These are phyloP conservation scores for Donacobius atricapilla DNA, from an alignment of 2,113 vertebrate species.

Conservation along the genomic window DNA sequence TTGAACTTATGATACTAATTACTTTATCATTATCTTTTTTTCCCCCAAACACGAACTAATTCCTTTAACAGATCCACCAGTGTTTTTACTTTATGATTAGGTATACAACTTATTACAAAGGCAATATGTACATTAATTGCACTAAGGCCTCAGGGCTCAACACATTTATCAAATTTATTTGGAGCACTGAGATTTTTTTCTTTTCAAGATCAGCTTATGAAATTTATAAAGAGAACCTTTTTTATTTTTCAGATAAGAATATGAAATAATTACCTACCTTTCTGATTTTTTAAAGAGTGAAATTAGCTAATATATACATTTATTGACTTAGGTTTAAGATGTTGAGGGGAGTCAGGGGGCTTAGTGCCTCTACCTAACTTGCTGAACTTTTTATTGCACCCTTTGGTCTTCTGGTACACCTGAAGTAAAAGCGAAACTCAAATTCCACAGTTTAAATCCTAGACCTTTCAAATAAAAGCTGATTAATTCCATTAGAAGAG, in stretches of 20 bases:
- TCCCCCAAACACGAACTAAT: background rate
- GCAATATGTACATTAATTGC: background rate
- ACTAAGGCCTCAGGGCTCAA: background rate
- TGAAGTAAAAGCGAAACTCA: background rate
- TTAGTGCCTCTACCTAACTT: background rate
- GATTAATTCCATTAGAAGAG: background rate
- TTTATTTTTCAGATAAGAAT: background rate
- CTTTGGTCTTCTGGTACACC: background rate
- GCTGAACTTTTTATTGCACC: background rate
- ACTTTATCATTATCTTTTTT: background rate
- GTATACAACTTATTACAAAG: background rate
- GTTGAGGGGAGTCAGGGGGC: background rate
- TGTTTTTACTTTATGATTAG: background rate
- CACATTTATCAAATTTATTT: background rate
- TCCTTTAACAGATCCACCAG: background rate
- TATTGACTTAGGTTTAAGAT: background rate
- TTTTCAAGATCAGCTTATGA: background rate
- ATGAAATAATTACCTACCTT: background rate
- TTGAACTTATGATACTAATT: slow-evolving; percentile 30
- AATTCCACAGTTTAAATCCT: background rate
- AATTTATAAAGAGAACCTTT: background rate
- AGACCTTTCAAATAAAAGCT: background rate
- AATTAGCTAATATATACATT: background rate
- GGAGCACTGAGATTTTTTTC: background rate
- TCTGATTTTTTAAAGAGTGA: background rate